These are phyloP conservation scores for cattle (Bos taurus) DNA, from an alignment of 2,113 vertebrate genomes.

Conservation along the genomic window ARS-UCD2.0 NC_037351.1:52934501-52935000, in stretches of 20 bases:
- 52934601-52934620: neutral
- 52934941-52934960: neutral
- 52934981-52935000: no score
- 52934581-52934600: neutral
- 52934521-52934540: neutral
- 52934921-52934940: neutral
- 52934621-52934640: neutral
- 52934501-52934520: neutral
- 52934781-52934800: neutral
- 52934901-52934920: neutral
- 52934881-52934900: no score
- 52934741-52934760: neutral
- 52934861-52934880: neutral
- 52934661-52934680: neutral
- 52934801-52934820: neutral
- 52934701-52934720: neutral
- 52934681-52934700: neutral
- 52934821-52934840: neutral
- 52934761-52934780: neutral
- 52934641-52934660: neutral
- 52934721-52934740: neutral
- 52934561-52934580: neutral
- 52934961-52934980: no score
- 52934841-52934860: neutral
- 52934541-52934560: neutral